Evolutionary conservation across 1,140 invertebrate species (phyloP), one percentile per base, ranked within the genome.

Genomic region (Eupeodes corollae): DNA sequence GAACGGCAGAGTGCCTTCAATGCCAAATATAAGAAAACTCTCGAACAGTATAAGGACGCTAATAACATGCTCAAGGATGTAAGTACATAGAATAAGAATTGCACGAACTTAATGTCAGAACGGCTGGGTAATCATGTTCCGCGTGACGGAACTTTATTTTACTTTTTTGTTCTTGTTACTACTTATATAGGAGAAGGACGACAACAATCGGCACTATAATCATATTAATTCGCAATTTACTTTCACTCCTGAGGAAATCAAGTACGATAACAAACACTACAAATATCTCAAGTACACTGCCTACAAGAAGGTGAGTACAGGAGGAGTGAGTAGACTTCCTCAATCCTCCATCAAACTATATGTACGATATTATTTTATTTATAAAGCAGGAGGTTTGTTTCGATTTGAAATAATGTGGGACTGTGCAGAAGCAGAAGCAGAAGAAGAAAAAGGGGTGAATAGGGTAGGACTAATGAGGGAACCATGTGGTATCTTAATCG

Each of bases 261-360:
- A 83, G 63, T 85, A 83, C 57, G 82, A 84, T 55, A 84, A 84
- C 72, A 84, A 85, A 67, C 83, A 84, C 66, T 85, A 84, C 68
- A 84, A 84, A 56, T 84, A 85, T 59, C 79, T 85, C 54, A 85
- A 84, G 63, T 86, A 84, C 59, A 81, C 79, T 16, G 83, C 83
- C 58, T 80, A 78, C 53, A 75, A 74, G 56, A 84, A 84, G 63
- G 65, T 68, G 39, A 55, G 56, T 42, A 41, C 21, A n/a, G n/a
- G 21, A 14, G 15, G 10, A 3, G 13, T 37, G 35, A 37, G n/a
- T n/a, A n/a, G n/a, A n/a, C n/a, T n/a, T n/a, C n/a, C n/a, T n/a
- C n/a, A n/a, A n/a, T n/a, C n/a, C n/a, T n/a, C n/a, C n/a, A n/a
- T n/a, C n/a, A n/a, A n/a, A n/a, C n/a, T n/a, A n/a, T n/a, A n/a